Percentiles rank a stretch among this genome's conserved stretches.
Evolutionary conservation across 2,797 vertebrate species (phyloP).

Genomic region (Sebastiscus tertius): DNA sequence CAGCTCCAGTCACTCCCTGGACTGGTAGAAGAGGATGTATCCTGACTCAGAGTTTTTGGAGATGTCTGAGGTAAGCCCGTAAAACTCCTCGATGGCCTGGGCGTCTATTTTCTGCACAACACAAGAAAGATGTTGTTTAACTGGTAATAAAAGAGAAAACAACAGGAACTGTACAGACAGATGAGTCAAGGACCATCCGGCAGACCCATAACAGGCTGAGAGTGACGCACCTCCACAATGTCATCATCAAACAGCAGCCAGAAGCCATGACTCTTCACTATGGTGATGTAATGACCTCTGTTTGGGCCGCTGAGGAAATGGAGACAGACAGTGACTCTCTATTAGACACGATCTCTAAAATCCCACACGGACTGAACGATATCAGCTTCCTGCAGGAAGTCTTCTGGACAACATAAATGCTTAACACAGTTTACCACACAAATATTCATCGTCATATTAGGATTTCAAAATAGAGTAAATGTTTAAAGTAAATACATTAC

Average conservation of each 20-base stretch:
- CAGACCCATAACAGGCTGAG: not conserved
- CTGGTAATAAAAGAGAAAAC: not conserved
- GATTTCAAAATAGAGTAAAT: not conserved
- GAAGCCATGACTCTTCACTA: slow-evolving; percentile 98
- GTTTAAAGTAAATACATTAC: not conserved
- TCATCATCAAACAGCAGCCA: slow-evolving; percentile 98
- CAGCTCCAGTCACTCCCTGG: slow-evolving; percentile 88
- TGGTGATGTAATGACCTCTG: slow-evolving; percentile 97
- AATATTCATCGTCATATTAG: not conserved
- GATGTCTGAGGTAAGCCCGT: slow-evolving; percentile 98
- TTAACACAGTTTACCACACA: not conserved
- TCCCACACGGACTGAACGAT: not conserved
- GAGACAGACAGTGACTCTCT: slow-evolving; percentile 20
- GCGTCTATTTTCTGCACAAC: slow-evolving; percentile 96
- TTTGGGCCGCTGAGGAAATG: slow-evolving; percentile 89
- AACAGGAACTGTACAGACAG: not conserved
- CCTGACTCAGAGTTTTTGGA: slow-evolving; percentile 99
- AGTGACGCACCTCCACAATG: slow-evolving; percentile 94
- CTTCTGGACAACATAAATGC: not conserved
- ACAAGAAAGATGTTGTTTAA: slow-evolving; percentile 12
- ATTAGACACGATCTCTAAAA: not conserved
- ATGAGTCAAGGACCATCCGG: not conserved
- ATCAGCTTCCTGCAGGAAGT: not conserved
- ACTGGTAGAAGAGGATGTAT: slow-evolving; percentile 99
- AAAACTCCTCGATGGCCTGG: slow-evolving; percentile 99